Evolutionary conservation across 1,140 invertebrate genomes (phyloP), one percentile per base, ranked within the genome.

Genomic region (Trinorchestia longiramus): DNA sequence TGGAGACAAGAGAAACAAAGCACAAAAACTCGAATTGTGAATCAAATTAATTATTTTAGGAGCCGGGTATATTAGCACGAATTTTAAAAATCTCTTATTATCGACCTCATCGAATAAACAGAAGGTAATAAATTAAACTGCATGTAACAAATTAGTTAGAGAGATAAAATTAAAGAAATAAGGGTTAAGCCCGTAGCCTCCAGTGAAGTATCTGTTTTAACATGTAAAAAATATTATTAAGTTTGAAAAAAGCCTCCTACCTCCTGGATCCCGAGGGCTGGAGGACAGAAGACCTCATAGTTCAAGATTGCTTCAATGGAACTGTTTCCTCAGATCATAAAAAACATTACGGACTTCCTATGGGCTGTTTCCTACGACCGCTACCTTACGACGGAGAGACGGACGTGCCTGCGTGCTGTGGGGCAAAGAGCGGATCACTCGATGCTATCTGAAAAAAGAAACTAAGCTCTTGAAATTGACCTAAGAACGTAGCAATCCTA

Each of bases 291-390:
- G 88, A 90, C 88, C 41, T 41, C 88, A 90, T 90, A 90, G 88
- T 90, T 90, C 88, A 90, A 36, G 88, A 90, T 90, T 90, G 88
- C 88, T 90, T 47, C 92, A 94, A 94, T 94, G 92, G 92, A 94
- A 94, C 43, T 94, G 92, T 36, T 94, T 94, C 92, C 92, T 94
- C 43, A 45, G 92, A 43, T 47, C 44, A 45, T 94, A 94, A 94
- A 94, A 94, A 94, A 94, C 92, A 94, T 94, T 94, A 94, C 3
- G 43, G 92, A 42, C 88, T 45, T 94, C 92, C 92, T 45, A 94
- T 94, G 40, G 92, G 43, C 43, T 94, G 43, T 44, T 94, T 94
- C 92, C 92, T 15, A 45, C 92, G 43, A 43, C 36, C 88, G n/a
- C 43, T 90, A 90, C 88, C 88, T 90, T 42, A 42, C 43, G 88